Percentiles rank a stretch among this genome's conserved stretches.
Conservation (phyloP, 2,797 vertebrate species). For the Linurgus olivaceus region DNA sequence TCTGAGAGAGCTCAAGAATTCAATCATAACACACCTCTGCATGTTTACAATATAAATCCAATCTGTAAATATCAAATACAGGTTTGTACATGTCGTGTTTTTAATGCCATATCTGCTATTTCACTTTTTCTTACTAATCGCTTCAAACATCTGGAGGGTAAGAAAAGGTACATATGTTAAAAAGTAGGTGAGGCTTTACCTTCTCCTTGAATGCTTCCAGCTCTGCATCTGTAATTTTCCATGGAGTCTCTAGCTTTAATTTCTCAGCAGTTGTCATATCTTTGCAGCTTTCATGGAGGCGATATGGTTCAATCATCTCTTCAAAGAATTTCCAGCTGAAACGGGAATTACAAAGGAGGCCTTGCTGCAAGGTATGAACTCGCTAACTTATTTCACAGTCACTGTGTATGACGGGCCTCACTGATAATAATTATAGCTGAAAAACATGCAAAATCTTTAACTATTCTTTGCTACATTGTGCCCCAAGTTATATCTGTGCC, state of each 20-base stretch:
- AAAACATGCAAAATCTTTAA: constrained; percentile 50
- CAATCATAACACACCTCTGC: background rate
- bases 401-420: background rate
- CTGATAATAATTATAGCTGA: constrained; percentile 42
- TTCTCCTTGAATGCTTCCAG: constrained; percentile 91
- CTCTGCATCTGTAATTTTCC: constrained; percentile 95
- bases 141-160: background rate
- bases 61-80: constrained; percentile 6
- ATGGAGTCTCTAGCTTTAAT: constrained; percentile 84
- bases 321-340: constrained; percentile 91
- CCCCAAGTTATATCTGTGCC: background rate
- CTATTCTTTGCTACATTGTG: background rate
- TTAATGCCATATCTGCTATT: background rate
- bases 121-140: background rate
- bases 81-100: background rate
- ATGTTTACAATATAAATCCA: background rate
- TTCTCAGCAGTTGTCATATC: constrained; percentile 82
- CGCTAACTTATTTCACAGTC: constrained; percentile 57
- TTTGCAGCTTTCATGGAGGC: constrained; percentile 87
- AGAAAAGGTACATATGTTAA: background rate
- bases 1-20: background rate
- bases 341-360: constrained; percentile 70
- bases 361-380: constrained; percentile 66
- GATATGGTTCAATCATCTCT: constrained; percentile 94
- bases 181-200: constrained; percentile 75